Evolutionary conservation across 2,888 invertebrate genomes (phyloP).

Genomic region (Apocheima hispidaria): DNA sequence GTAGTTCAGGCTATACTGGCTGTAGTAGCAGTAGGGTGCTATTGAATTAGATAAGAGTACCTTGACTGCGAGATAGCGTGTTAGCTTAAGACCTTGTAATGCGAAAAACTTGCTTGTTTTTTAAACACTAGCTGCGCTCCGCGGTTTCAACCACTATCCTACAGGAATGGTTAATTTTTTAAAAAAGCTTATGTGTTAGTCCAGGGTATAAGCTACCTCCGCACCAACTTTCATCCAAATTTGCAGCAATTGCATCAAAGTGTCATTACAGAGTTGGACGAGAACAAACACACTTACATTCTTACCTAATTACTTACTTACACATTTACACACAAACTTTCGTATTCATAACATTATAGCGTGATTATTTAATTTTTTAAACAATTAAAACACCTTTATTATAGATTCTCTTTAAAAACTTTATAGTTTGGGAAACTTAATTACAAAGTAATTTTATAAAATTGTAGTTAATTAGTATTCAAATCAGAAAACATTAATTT

Average conservation of each 20-base stretch:
- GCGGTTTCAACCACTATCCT: too few relatives aligned
- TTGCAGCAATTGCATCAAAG: too few relatives aligned
- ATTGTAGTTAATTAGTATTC: background rate
- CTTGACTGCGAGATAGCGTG: slow-evolving; percentile 65
- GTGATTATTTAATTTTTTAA: too few relatives aligned
- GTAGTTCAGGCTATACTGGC: slow-evolving; percentile 60
- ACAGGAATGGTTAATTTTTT: too few relatives aligned
- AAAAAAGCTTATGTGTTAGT: too few relatives aligned
- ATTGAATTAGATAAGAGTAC: slow-evolving; percentile 73
- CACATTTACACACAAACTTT: too few relatives aligned
- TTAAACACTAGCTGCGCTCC: slow-evolving; percentile 30
- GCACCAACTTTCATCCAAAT: too few relatives aligned
- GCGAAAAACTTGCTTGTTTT: slow-evolving; percentile 49
- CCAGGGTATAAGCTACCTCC: too few relatives aligned
- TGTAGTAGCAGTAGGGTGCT: slow-evolving; percentile 60
- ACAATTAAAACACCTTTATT: slow-evolving; percentile 28
- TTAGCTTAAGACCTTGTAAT: slow-evolving; percentile 53
- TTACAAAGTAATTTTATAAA: background rate
- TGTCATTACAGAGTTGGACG: too few relatives aligned
- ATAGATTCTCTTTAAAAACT: slow-evolving; percentile 5
- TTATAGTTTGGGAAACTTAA: background rate
- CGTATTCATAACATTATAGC: too few relatives aligned
- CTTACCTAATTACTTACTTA: too few relatives aligned
- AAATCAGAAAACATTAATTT: slow-evolving; percentile 6
- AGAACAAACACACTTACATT: too few relatives aligned